Conservation (phyloP, 2,113 vertebrate genomes). For the Cryptotis parvus region DNA sequence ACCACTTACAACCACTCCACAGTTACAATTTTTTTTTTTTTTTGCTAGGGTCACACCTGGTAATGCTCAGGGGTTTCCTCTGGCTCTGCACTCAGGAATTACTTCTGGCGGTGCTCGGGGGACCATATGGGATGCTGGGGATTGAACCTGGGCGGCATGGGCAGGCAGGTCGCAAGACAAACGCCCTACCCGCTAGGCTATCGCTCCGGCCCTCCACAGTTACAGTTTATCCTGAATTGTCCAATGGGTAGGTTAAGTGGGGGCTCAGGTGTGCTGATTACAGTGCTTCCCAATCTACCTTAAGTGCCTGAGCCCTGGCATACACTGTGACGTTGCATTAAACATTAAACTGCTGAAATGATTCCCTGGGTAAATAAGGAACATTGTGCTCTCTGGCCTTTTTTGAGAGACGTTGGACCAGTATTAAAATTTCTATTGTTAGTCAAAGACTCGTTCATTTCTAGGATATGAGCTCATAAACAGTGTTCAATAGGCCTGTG, state of each 20-base stretch:
- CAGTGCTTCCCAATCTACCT: neutral
- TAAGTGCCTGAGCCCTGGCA: neutral
- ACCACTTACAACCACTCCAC: neutral
- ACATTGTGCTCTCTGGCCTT: neutral
- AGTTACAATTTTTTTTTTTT: too few relatives aligned
- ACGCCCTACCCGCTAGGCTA: too few relatives aligned
- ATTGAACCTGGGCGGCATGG: too few relatives aligned
- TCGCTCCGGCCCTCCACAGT: too few relatives aligned
- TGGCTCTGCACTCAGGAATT: too few relatives aligned
- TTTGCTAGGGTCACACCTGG: too few relatives aligned
- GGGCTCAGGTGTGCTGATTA: neutral
- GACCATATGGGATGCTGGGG: too few relatives aligned
- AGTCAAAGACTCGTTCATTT: neutral
- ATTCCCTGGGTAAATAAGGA: slow-evolving; percentile 21
- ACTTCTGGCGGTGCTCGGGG: too few relatives aligned
- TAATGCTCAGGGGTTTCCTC: too few relatives aligned
- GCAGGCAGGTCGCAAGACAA: too few relatives aligned
- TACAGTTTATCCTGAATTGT: neutral
- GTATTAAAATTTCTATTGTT: slow-evolving; percentile 9
- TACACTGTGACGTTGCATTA: neutral
- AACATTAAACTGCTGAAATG: neutral
- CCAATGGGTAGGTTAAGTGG: neutral
- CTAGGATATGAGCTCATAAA: too few relatives aligned
- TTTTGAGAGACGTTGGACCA: neutral
- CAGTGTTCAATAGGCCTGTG: too few relatives aligned